phyloP scores from a whole-genome alignment of 2,113 vertebrate genomes.

The Meriones unguiculatus region DNA sequence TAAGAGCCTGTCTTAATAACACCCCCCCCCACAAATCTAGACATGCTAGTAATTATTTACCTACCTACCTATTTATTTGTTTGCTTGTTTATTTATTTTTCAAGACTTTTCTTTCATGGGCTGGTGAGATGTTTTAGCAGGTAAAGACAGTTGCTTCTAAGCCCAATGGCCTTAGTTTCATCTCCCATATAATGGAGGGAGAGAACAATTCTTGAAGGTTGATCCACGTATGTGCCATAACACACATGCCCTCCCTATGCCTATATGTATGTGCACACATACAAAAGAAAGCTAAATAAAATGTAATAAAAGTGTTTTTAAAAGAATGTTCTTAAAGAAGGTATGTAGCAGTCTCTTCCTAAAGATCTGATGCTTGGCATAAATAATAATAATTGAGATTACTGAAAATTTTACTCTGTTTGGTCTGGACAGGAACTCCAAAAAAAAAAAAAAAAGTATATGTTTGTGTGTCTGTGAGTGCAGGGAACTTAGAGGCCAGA shows the following conservation, averaged over 20 bases:
- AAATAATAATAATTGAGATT: neutral
- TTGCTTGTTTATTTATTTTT: neutral
- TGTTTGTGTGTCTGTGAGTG: neutral
- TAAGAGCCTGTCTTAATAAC: neutral
- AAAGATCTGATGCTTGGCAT: neutral
- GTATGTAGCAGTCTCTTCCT: neutral
- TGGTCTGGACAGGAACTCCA: neutral
- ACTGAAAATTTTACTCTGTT: neutral
- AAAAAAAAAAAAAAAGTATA: neutral
- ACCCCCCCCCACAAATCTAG: neutral
- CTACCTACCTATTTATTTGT: too few relatives aligned
- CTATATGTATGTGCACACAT: neutral
- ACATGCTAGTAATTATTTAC: neutral
- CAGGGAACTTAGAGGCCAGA: neutral
- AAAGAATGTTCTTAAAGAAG: slow-evolving; percentile 45
- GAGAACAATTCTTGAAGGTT: slow-evolving; percentile 7
- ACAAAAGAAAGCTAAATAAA: neutral
- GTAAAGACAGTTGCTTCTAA: neutral
- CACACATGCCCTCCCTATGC: neutral
- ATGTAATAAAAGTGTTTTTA: neutral
- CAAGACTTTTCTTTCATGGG: neutral
- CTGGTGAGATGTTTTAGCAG: neutral
- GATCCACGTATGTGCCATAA: neutral
- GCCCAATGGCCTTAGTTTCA: neutral
- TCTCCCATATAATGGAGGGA: neutral